Base-by-base conservation (phyloP, 2,113 vertebrate species). In the Protobothrops mucrosquamatus region DNA sequence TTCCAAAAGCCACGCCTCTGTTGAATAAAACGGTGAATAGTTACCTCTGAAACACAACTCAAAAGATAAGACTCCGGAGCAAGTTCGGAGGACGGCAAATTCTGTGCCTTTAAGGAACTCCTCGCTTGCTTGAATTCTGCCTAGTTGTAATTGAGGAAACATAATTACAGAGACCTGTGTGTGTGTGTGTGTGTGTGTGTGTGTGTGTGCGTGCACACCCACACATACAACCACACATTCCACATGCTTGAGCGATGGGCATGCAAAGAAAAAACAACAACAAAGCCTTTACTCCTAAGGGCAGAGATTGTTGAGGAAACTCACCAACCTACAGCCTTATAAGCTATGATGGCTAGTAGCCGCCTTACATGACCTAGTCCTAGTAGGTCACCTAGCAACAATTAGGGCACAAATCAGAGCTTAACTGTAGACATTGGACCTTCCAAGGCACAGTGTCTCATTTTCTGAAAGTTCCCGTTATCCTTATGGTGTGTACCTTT, bases 1-100 rank as follows among this genome's bases (percentile, higher is more conserved):
- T 89, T 88, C 87, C 69, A 87, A 46, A 69, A 43, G 74, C 74
- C 74, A 43, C 34, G 90, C 85, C 57, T 91, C 93, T 57, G 55
- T 57, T 91, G 87, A 94, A 94, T 91, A 87, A 94, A 94, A 95
- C 91, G 91, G 91, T 88, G 94, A 97, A 96, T 90, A 96, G 94
- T 94, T 95, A 93, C 95, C 89, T 74, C 4, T 8, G 51, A 81
- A 93, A 93, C 0, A 0, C 89, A 43, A 86, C 81, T 55, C 95
- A 93, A 95, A 88, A 92, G 91, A 93, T 91, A 1, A 0, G 95
- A 93, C 0, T 64, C 85, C 2, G 9, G 15, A 29, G 48, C 3
- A 4, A 3, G 26, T 43, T 34, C 3, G 15, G 34, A 87, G 24
- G 39, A 26, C 39, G 43, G 23, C 59, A 55, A 22, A 48, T 22